Evolutionary conservation across 2,888 invertebrate genomes (phyloP).

Genomic region (Phlogophora meticulosa): DNA sequence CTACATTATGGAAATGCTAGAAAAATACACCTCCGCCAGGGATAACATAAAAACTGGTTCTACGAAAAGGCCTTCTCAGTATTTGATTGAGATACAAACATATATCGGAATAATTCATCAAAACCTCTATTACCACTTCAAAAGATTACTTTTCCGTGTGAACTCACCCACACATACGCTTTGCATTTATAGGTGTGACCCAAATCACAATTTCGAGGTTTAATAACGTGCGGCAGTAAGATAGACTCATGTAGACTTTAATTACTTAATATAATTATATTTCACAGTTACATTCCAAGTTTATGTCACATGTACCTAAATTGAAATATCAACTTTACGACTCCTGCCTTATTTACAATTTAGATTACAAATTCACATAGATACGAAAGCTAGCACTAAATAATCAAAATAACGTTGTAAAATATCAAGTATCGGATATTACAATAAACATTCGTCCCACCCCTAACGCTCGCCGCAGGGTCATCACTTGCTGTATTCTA

Average conservation of each 20-base stretch:
- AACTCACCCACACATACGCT: conserved; percentile 8
- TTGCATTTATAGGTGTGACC: conserved; percentile 24
- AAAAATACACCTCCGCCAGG: too few species aligned
- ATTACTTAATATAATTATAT: conserved; percentile 57
- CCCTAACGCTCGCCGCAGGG: conserved; percentile 32
- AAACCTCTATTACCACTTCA: neutral
- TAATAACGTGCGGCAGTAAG: conserved; percentile 46
- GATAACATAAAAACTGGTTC: too few species aligned
- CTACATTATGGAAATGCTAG: too few species aligned
- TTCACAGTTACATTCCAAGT: conserved; percentile 37
- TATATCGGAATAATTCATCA: neutral
- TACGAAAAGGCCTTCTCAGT: too few species aligned
- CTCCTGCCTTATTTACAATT: conserved; percentile 51
- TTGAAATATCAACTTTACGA: conserved; percentile 56
- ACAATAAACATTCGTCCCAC: conserved; percentile 3
- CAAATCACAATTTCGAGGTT: conserved; percentile 49
- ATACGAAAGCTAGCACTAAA: conserved; percentile 13
- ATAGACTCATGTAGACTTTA: conserved; percentile 47
- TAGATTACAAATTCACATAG: conserved; percentile 23
- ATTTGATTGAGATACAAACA: neutral
- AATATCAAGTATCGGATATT: conserved; percentile 12
- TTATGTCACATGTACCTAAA: conserved; percentile 46
- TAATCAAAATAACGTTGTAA: conserved; percentile 25
- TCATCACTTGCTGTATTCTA: conserved; percentile 36
- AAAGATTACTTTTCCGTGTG: conserved; percentile 7